These are phyloP conservation scores for Scaptodrosophila latifasciaeformis DNA, from an alignment of 2,888 invertebrate genomes.

Conservation along the genomic window DNA sequence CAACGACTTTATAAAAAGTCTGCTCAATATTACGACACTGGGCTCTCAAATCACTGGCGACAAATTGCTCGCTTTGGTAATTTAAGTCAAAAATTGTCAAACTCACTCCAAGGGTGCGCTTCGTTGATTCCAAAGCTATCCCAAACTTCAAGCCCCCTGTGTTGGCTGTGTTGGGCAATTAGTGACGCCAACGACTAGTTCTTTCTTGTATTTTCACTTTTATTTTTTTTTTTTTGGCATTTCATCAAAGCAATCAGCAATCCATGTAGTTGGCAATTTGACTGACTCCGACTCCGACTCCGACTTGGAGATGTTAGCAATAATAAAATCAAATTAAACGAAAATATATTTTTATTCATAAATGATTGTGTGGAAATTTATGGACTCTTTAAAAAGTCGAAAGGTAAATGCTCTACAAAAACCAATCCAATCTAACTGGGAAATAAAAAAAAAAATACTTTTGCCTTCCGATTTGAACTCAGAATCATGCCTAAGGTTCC, in stretches of 20 bases:
- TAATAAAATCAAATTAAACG: conserved; percentile 49
- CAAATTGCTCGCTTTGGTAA: conserved; percentile 66
- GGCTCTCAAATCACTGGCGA: conserved; percentile 46
- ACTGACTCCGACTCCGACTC: conserved; percentile 11
- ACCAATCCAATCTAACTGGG: too few relatives aligned
- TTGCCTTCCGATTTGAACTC: too few relatives aligned
- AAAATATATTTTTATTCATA: neutral
- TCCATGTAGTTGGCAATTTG: conserved; percentile 61
- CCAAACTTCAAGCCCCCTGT: conserved; percentile 13
- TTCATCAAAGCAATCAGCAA: conserved; percentile 42
- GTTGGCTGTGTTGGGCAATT: conserved; percentile 52
- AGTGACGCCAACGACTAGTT: conserved; percentile 57
- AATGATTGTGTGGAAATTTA: neutral
- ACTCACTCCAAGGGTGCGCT: conserved; percentile 18
- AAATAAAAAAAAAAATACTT: too few relatives aligned
- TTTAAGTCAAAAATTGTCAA: conserved; percentile 58
- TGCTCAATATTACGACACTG: conserved; percentile 22
- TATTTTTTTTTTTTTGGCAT: conserved; percentile 36
- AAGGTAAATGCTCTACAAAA: too few relatives aligned
- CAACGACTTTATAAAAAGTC: conserved; percentile 61
- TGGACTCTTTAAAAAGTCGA: conserved; percentile 1
- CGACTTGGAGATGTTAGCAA: too few relatives aligned
- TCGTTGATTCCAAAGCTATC: conserved; percentile 22
- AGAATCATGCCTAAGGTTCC: too few relatives aligned
- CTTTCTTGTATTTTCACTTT: conserved; percentile 54